Evolutionary conservation across 2,888 invertebrate species (phyloP).

Genomic region (Synanthedon formicaeformis): DNA sequence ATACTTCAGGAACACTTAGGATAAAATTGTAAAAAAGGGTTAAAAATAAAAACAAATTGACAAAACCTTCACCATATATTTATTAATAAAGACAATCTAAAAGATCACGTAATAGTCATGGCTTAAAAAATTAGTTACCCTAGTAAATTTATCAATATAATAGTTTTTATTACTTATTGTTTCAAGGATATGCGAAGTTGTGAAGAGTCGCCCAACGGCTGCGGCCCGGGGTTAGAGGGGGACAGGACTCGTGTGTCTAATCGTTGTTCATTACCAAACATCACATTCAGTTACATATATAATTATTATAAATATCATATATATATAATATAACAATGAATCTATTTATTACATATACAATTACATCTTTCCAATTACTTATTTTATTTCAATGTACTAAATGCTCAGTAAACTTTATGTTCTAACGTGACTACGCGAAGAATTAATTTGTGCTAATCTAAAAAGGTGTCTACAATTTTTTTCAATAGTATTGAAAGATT

Average conservation of each 20-base stretch:
- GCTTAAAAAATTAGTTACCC: slow-evolving; percentile 71
- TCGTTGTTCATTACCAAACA: slow-evolving; percentile 65
- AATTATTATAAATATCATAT: slow-evolving; percentile 44
- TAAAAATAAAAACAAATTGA: slow-evolving; percentile 59
- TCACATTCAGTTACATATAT: slow-evolving; percentile 47
- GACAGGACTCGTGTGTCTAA: slow-evolving; percentile 47
- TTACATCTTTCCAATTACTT: slow-evolving; percentile 47
- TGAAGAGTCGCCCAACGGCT: slow-evolving; percentile 48
- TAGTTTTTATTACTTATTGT: slow-evolving; percentile 65
- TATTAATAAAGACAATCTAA: slow-evolving; percentile 72
- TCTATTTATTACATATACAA: slow-evolving; percentile 55
- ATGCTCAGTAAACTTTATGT: slow-evolving; percentile 54
- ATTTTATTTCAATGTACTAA: slow-evolving; percentile 57
- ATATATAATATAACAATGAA: slow-evolving; percentile 61
- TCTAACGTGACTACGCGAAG: slow-evolving; percentile 68
- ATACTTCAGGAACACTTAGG: too few relatives aligned
- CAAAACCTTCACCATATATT: slow-evolving; percentile 71
- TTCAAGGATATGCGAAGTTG: slow-evolving; percentile 71
- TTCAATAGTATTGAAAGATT: slow-evolving; percentile 54
- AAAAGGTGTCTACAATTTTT: slow-evolving; percentile 60
- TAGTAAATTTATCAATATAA: slow-evolving; percentile 70
- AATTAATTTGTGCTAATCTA: slow-evolving; percentile 64
- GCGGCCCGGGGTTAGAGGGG: slow-evolving; percentile 11
- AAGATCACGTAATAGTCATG: slow-evolving; percentile 71
- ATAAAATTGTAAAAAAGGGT: background rate